These are phyloP conservation scores for Mythimna loreyi DNA, from an alignment of 2,888 invertebrate species.

Conservation along the genomic window DNA sequence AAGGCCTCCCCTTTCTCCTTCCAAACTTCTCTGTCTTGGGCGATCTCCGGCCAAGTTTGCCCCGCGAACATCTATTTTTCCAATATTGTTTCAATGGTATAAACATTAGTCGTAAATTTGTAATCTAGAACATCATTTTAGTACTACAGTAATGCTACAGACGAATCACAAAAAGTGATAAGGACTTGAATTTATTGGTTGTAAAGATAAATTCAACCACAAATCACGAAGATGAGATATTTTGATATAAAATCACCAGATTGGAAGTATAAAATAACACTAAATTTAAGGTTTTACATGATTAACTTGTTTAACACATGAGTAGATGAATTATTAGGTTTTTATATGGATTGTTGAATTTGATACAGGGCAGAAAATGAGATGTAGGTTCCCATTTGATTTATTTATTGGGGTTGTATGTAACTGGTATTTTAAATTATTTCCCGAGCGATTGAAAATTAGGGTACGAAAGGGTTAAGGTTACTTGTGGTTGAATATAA, in stretches of 20 bases:
- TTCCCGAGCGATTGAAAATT: constrained; percentile 12
- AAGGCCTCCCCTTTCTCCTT: too few species aligned
- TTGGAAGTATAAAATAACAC: constrained; percentile 10
- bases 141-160: constrained; percentile 1
- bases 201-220: constrained; percentile 50
- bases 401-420: constrained; percentile 31
- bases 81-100: too few species aligned
- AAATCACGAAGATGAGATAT: constrained; percentile 38
- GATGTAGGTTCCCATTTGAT: constrained; percentile 5
- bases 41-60: too few species aligned
- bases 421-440: constrained; percentile 7
- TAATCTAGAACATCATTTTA: background rate
- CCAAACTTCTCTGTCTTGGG: too few species aligned
- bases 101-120: too few species aligned
- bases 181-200: constrained; percentile 45
- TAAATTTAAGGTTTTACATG: constrained; percentile 14
- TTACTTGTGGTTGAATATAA: constrained; percentile 1
- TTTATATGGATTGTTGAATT: constrained; percentile 8
- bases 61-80: too few species aligned
- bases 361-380: constrained; percentile 1
- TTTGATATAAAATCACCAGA: constrained; percentile 26
- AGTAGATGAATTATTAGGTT: constrained; percentile 32
- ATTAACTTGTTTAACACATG: constrained; percentile 5
- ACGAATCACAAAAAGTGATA: constrained; percentile 39
- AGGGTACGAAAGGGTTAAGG: background rate